These are phyloP conservation scores for Pollenia griseotomentosa DNA, from an alignment of 2,888 invertebrate species.

Conservation along the genomic window DNA sequence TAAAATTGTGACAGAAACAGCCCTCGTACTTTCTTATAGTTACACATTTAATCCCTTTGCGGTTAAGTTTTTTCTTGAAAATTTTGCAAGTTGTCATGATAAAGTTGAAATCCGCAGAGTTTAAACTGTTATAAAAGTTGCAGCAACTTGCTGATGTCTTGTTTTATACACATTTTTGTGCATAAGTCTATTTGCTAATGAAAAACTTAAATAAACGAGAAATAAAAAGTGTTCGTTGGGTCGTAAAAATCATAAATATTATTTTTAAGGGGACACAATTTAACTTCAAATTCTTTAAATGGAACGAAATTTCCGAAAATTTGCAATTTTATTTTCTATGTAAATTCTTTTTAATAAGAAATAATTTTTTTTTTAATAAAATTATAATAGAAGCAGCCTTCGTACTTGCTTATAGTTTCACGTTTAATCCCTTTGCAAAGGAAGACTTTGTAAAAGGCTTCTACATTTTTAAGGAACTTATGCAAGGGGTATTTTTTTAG, in stretches of 20 bases:
- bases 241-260: neutral
- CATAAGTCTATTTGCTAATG: slow-evolving; percentile 28
- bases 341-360: too few species aligned
- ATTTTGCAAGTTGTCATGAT: slow-evolving; percentile 15
- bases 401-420: neutral
- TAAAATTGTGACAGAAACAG: neutral
- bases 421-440: neutral
- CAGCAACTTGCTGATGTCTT: neutral
- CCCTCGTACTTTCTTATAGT: neutral
- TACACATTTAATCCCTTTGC: neutral
- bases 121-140: neutral
- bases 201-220: slow-evolving; percentile 39
- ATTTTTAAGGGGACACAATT: neutral
- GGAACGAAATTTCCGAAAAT: too few species aligned
- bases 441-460: too few species aligned
- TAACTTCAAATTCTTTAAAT: too few species aligned
- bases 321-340: too few species aligned
- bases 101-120: slow-evolving; percentile 29
- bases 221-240: neutral
- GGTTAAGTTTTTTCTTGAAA: neutral
- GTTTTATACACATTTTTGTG: neutral
- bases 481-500: too few species aligned
- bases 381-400: neutral
- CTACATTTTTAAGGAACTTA: too few species aligned
- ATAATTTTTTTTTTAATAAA: too few species aligned